These are phyloP conservation scores for Stenchaetothrips biformis DNA, from an alignment of 2,888 invertebrate genomes.

Conservation along the genomic window DNA sequence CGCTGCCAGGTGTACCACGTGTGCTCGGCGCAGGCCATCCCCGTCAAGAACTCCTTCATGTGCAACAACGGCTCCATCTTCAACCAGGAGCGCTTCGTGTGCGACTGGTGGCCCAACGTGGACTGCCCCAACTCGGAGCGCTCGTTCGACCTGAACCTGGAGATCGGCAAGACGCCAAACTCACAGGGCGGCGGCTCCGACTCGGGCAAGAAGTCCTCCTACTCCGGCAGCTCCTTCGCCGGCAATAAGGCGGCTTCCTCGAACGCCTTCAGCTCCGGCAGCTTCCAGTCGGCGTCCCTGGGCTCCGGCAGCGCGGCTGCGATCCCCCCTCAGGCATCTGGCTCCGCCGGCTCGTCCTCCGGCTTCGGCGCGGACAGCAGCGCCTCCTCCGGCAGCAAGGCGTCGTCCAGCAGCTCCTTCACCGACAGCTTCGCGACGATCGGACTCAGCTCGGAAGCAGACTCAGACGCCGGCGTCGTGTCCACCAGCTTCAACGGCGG, in stretches of 20 bases:
- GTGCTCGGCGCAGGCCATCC: not conserved
- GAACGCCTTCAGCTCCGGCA: not conserved
- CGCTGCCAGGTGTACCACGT: conserved; percentile 22
- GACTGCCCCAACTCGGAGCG: conserved; percentile 17
- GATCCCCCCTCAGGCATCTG: too few species aligned
- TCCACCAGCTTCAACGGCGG: not conserved
- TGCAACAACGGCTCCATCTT: conserved; percentile 18
- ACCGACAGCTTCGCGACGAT: not conserved
- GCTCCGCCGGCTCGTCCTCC: not conserved
- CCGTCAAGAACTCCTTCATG: conserved; percentile 9
- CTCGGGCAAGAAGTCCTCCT: not conserved
- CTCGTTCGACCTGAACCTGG: conserved; percentile 8
- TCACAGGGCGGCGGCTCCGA: not conserved
- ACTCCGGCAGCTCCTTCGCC: not conserved
- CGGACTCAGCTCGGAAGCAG: not conserved
- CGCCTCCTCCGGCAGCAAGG: not conserved
- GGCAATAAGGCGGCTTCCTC: not conserved
- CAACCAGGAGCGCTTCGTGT: conserved; percentile 22
- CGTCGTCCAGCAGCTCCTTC: not conserved
- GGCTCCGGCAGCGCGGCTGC: too few species aligned
- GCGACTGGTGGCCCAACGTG: conserved; percentile 18
- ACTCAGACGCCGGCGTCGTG: not conserved
- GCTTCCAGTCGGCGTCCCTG: not conserved
- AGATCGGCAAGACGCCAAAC: conserved; percentile 6
- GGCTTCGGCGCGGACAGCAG: not conserved